Evolutionary conservation across 2,888 invertebrate species (phyloP).

Genomic region (Odontocolon sp.): DNA sequence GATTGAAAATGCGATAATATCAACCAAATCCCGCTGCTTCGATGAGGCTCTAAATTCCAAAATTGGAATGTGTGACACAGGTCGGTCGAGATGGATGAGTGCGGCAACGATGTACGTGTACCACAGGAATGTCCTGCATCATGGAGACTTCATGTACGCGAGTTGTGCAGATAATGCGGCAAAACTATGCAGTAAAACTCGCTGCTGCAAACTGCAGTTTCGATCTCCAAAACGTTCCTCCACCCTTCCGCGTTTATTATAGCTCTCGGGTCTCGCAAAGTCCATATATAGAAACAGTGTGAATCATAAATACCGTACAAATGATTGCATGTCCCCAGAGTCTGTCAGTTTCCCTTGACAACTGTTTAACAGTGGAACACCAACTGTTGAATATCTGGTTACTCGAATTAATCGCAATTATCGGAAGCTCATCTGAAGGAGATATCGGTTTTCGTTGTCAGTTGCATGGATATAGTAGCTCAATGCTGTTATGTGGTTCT

Average conservation of each 20-base stretch:
- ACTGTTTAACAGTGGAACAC: conserved; percentile 3
- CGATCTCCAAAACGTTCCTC: no score
- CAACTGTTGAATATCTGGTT: conserved; percentile 37
- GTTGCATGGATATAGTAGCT: neutral
- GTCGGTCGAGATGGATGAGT: no score
- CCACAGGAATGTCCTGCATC: no score
- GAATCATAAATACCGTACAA: conserved; percentile 13
- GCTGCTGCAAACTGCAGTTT: no score
- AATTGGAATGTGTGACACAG: no score
- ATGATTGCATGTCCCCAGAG: neutral
- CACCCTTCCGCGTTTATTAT: conserved; percentile 6
- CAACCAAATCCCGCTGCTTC: no score
- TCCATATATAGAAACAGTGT: neutral
- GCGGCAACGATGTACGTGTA: no score
- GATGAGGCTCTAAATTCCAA: no score
- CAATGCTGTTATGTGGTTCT: neutral
- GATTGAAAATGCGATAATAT: no score
- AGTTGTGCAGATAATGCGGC: no score
- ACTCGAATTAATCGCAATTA: conserved; percentile 43
- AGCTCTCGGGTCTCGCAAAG: conserved; percentile 1
- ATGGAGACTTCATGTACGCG: no score
- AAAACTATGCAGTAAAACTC: no score
- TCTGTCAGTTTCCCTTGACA: conserved; percentile 12
- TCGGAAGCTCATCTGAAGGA: conserved; percentile 14
- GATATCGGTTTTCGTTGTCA: conserved; percentile 1